These are phyloP conservation scores for Nomada goodeniana DNA, from an alignment of 2,888 invertebrate species.

Conservation along the genomic window DNA sequence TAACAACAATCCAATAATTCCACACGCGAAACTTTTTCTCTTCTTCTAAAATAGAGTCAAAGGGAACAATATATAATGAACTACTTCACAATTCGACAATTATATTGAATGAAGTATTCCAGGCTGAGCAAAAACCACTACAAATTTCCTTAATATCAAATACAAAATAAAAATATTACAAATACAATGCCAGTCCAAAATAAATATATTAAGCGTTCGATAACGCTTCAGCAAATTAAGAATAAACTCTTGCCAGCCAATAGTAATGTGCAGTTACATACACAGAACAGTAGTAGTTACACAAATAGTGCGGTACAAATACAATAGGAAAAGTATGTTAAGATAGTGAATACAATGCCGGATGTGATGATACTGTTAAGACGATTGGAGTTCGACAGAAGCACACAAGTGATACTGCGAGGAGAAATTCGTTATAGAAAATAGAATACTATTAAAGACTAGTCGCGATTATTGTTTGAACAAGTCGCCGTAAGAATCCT, in stretches of 20 bases:
- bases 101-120: too few species aligned
- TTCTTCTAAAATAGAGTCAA: too few species aligned
- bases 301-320: constrained; percentile 13
- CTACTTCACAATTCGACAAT: too few species aligned
- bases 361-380: background rate
- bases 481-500: constrained; percentile 45
- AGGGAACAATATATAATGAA: too few species aligned
- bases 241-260: constrained; percentile 21
- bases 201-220: background rate
- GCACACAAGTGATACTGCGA: constrained; percentile 37
- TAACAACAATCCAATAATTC: background rate
- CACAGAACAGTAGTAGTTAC: background rate
- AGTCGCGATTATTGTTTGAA: constrained; percentile 73
- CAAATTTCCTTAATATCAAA: background rate
- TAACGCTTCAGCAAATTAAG: background rate
- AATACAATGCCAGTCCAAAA: background rate
- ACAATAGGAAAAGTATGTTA: constrained; percentile 1
- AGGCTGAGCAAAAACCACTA: too few species aligned
- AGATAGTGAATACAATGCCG: constrained; percentile 2
- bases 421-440: constrained; percentile 55
- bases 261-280: background rate
- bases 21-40: too few species aligned
- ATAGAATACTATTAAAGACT: constrained; percentile 78
- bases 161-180: background rate
- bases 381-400: constrained; percentile 22